Conservation (phyloP, 2,888 invertebrate species). For the Imbricaverruca yamaguchii region DNA sequence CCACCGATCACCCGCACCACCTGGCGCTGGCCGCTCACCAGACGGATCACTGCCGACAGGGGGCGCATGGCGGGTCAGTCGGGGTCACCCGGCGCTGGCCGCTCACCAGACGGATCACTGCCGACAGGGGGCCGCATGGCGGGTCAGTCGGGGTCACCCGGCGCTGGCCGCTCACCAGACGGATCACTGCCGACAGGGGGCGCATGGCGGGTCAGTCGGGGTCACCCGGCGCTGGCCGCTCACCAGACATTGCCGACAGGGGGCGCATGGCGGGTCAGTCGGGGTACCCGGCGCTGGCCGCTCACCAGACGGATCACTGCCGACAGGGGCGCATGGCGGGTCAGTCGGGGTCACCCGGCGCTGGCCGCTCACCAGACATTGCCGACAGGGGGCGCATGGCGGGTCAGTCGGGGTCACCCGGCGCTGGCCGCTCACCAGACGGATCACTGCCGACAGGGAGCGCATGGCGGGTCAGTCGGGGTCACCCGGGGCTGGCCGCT, state of each 20-base stretch:
- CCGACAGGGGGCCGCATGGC: background rate
- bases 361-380: too few relatives aligned
- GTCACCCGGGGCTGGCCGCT: background rate
- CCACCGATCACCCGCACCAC: background rate
- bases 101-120: background rate
- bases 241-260: background rate
- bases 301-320: too few relatives aligned
- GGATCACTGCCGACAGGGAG: too few relatives aligned
- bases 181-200: background rate
- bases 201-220: background rate
- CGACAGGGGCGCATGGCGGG: too few relatives aligned
- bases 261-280: background rate
- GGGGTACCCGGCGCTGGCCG: too few relatives aligned
- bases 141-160: background rate
- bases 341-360: too few relatives aligned
- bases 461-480: too few relatives aligned
- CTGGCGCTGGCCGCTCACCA: background rate
- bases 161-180: background rate
- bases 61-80: background rate
- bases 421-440: too few relatives aligned
- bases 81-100: background rate
- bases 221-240: background rate
- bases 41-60: background rate
- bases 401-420: too few relatives aligned
- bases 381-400: too few relatives aligned